These are phyloP conservation scores for Eospalax fontanierii DNA, from an alignment of 2,797 vertebrate genomes.

Conservation along the genomic window DNA sequence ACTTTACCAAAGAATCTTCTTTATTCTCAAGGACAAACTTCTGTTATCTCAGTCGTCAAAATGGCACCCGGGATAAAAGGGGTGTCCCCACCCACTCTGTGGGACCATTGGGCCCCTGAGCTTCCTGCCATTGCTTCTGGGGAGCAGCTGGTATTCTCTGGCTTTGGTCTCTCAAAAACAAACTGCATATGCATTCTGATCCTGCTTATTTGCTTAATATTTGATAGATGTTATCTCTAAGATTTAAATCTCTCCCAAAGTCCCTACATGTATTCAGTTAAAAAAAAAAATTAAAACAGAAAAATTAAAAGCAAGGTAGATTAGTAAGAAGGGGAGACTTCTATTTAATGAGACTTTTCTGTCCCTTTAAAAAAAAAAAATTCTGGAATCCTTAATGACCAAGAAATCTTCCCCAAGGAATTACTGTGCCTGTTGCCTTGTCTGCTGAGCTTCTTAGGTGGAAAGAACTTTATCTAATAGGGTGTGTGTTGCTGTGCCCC, in stretches of 20 bases:
- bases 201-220: slow-evolving; percentile 47
- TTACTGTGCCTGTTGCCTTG: background rate
- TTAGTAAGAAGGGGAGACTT: slow-evolving; percentile 47
- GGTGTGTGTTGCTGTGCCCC: background rate
- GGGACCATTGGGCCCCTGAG: too few species aligned
- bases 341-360: slow-evolving; percentile 39
- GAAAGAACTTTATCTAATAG: background rate
- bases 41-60: background rate
- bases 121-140: background rate
- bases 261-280: slow-evolving; percentile 5
- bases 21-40: background rate
- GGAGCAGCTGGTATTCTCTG: background rate
- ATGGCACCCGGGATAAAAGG: too few species aligned
- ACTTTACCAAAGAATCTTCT: background rate
- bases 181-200: background rate
- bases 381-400: slow-evolving; percentile 42
- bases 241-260: slow-evolving; percentile 8
- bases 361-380: background rate
- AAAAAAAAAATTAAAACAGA: too few species aligned
- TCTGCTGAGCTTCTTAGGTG: slow-evolving; percentile 18
- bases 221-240: background rate
- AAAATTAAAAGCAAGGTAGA: slow-evolving; percentile 35
- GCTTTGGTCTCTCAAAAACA: background rate
- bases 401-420: background rate
- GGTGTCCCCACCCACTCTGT: too few species aligned